Conservation (phyloP, 2,797 vertebrate species). For the Martes flavigula region DNA sequence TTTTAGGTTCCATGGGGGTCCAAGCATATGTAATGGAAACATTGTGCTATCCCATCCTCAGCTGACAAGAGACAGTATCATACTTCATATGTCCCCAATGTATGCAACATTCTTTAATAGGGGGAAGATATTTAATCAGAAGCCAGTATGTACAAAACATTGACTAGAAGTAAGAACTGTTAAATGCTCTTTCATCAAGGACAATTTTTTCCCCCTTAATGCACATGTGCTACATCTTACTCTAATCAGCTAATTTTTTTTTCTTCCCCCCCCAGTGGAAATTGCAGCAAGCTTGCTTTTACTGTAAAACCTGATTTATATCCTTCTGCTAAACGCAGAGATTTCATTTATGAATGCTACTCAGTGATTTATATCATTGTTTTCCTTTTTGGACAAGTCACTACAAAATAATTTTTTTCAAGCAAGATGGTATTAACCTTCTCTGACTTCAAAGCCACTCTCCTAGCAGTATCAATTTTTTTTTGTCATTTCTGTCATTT, state of each 20-base stretch:
- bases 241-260: conserved; percentile 34
- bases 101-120: not conserved
- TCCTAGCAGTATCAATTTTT: not conserved
- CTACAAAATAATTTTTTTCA: not conserved
- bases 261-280: not conserved
- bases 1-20: not conserved
- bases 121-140: not conserved
- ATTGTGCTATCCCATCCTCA: not conserved
- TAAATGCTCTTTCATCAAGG: not conserved
- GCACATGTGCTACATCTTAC: conserved; percentile 33
- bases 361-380: conserved; percentile 26
- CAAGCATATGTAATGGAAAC: not conserved
- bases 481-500: not conserved
- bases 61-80: not conserved
- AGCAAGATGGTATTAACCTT: conserved; percentile 17
- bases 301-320: not conserved
- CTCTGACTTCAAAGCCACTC: not conserved
- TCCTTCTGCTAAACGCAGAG: conserved; percentile 19
- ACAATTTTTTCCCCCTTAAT: not conserved
- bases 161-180: conserved; percentile 53
- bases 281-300: not conserved
- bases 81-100: not conserved
- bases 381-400: conserved; percentile 6
- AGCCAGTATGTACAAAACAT: conserved; percentile 10
- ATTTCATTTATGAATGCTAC: conserved; percentile 53